These are phyloP conservation scores for Spinibarbus caldwelli DNA, from an alignment of 2,797 vertebrate genomes.

Conservation along the genomic window DNA sequence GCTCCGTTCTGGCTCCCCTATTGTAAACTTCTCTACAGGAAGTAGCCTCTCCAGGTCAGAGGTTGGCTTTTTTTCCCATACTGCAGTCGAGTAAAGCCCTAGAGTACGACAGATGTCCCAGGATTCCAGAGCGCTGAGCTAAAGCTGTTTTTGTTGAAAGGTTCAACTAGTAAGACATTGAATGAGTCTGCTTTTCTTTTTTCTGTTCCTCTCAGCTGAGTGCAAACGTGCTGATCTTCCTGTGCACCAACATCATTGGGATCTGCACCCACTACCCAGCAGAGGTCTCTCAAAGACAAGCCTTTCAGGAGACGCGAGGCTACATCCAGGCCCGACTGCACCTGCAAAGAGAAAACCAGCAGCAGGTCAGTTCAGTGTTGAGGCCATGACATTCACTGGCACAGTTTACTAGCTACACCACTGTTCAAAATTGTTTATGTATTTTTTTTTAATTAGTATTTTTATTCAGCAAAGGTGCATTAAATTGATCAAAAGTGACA, in stretches of 20 bases:
- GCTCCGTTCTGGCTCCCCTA: slow-evolving; percentile 24
- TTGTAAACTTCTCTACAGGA: slow-evolving; percentile 48
- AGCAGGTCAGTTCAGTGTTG: slow-evolving; percentile 73
- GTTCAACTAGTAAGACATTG: background rate
- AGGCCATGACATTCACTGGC: background rate
- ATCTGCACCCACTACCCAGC: slow-evolving; percentile 89
- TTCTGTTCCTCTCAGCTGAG: slow-evolving; percentile 72
- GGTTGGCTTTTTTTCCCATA: slow-evolving; percentile 51
- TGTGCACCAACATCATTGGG: slow-evolving; percentile 88
- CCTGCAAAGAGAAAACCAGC: slow-evolving; percentile 86
- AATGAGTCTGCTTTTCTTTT: slow-evolving; percentile 12
- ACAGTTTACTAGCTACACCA: background rate
- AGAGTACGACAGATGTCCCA: slow-evolving; percentile 44
- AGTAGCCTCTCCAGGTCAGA: slow-evolving; percentile 48
- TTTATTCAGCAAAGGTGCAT: background rate
- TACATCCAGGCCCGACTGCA: slow-evolving; percentile 89
- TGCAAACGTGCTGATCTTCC: slow-evolving; percentile 85
- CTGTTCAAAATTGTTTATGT: background rate
- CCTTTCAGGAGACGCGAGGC: slow-evolving; percentile 87
- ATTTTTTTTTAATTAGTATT: background rate
- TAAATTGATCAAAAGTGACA: background rate
- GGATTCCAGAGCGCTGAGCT: background rate
- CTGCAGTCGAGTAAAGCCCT: slow-evolving; percentile 29
- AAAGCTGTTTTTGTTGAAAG: slow-evolving; percentile 15
- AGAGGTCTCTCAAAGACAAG: slow-evolving; percentile 88